Percentiles rank a stretch among this genome's conserved stretches.
Conservation (phyloP, 2,797 vertebrate species). For the Stomatorhinus walkeri region DNA sequence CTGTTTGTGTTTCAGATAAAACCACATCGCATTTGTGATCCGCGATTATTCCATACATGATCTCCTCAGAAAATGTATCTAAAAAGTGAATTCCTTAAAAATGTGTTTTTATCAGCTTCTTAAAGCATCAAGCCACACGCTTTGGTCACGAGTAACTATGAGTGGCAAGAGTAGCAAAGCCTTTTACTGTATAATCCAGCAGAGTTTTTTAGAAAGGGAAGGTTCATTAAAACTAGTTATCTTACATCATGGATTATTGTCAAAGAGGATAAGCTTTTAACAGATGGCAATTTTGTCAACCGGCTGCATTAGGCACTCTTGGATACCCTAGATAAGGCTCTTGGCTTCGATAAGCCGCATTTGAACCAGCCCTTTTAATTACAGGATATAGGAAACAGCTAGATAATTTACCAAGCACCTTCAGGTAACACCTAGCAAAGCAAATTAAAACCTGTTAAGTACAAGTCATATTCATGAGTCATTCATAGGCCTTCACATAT, state of each 20-base stretch:
- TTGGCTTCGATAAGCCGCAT: neutral
- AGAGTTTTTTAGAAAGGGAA: neutral
- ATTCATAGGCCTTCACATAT: neutral
- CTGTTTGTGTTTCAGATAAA: neutral
- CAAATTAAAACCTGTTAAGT: neutral
- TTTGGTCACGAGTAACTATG: neutral
- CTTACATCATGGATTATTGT: constrained; percentile 22
- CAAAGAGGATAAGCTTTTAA: constrained; percentile 22
- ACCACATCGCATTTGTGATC: neutral
- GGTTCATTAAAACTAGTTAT: constrained; percentile 17
- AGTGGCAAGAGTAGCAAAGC: neutral
- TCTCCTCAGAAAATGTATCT: neutral
- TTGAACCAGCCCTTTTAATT: constrained; percentile 17
- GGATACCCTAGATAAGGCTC: constrained; percentile 17
- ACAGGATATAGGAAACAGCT: constrained; percentile 17
- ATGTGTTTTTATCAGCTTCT: neutral
- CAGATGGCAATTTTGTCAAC: constrained; percentile 23
- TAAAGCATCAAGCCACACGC: neutral
- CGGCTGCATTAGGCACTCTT: neutral
- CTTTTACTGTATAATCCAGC: neutral
- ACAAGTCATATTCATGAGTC: neutral
- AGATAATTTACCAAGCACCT: constrained; percentile 12
- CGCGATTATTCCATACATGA: neutral
- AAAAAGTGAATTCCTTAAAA: neutral
- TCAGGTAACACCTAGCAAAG: constrained; percentile 4